Base-by-base conservation (phyloP, 1,140 invertebrate genomes). In the Sarcophaga bullata region DNA sequence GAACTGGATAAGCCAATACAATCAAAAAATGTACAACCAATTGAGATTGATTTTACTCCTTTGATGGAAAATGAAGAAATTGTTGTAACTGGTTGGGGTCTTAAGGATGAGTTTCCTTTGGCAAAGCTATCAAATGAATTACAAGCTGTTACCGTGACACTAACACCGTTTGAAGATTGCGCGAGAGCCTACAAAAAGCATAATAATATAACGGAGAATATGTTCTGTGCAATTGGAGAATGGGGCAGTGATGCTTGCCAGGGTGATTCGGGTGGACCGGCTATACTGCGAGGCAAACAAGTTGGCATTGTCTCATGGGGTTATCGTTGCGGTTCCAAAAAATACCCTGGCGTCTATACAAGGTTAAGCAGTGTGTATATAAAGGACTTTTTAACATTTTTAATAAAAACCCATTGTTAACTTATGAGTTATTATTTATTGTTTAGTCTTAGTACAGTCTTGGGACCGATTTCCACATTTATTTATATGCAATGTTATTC, bases 301-400 rank as follows among this genome's bases (percentile, higher is more conserved):
- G 89, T 92, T 58, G 95, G 95, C 49, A 90, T 95, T 15, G 93
- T 94, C 0, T 95, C 94, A 1, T 95, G 93, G 92, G 95, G 95
- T 50, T 82, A 85, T 13, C 81, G 87, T 17, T 88, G 87, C 75
- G 87, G 86, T 46, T 84, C 84, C 48, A 8, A 9, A 6, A 84
- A 80, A 19, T 87, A 73, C 83, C 85, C 87, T 1, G 87, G 87
- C 13, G 86, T 88, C 25, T 88, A 88, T 25, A 88, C 87, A 7
- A 85, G 85, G 73, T 62, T 88, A 4, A 49, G 82, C 48, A 85
- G 83, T 52, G 49, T 62, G 0, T 1, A 17, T 5, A 84, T 87
- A 17, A 81, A 52, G 0, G 81, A 25, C 0, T 86, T 83, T 73
- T 15, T 87, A 0, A 86, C 84, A 48, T 78, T 25, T 52, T 72